These are phyloP conservation scores for Poeciliopsis infans DNA, from an alignment of 2,797 vertebrate genomes.

Conservation along the genomic window DNA sequence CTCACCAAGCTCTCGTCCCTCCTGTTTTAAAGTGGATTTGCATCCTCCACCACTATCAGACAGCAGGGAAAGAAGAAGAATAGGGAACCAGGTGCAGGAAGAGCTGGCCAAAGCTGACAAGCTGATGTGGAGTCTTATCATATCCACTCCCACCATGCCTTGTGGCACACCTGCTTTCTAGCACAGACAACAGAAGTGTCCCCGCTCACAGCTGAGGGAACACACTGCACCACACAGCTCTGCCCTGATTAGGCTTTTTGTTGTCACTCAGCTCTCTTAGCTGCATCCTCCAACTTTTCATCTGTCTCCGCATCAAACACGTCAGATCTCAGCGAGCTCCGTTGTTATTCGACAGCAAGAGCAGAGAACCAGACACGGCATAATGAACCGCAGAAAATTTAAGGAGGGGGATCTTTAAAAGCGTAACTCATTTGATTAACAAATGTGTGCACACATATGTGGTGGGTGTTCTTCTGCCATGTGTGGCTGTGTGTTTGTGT, in stretches of 20 bases:
- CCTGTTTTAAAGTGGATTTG: constrained; percentile 62
- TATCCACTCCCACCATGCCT: constrained; percentile 73
- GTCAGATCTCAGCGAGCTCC: constrained; percentile 60
- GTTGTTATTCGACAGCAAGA: constrained; percentile 61
- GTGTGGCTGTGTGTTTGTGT: constrained; percentile 37
- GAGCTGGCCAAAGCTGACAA: constrained; percentile 65
- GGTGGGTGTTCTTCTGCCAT: constrained; percentile 21
- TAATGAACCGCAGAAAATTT: constrained; percentile 38
- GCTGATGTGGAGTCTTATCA: constrained; percentile 70
- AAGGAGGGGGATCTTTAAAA: constrained; percentile 61
- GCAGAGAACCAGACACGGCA: constrained; percentile 48
- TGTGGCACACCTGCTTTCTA: constrained; percentile 75
- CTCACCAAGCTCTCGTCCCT: constrained; percentile 39
- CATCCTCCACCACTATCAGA: constrained; percentile 23
- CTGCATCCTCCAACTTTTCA: constrained; percentile 70
- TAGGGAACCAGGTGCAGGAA: constrained; percentile 18
- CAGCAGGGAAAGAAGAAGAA: constrained; percentile 29
- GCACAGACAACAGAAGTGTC: constrained; percentile 66
- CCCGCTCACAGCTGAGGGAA: constrained; percentile 67
- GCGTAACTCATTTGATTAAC: constrained; percentile 74
- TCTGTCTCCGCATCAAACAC: constrained; percentile 73
- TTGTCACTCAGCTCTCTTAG: constrained; percentile 72
- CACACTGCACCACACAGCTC: constrained; percentile 58
- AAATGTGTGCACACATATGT: constrained; percentile 60
- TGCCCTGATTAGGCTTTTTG: constrained; percentile 78